Conservation (phyloP, 1,140 invertebrate species). For the Schmidtea mediterranea region DNA sequence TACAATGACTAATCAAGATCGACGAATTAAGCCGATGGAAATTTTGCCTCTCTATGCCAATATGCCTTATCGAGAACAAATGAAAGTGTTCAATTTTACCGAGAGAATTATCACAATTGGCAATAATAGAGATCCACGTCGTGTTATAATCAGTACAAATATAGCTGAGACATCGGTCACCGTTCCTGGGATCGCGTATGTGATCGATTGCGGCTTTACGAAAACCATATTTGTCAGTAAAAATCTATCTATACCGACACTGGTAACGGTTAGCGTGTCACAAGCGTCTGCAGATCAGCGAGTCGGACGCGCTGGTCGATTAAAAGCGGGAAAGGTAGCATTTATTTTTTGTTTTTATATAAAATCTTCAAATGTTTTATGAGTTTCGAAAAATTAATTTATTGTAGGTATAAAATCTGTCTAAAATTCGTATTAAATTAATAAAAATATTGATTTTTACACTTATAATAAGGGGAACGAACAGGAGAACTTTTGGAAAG, state of each 20-base stretch:
- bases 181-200: conserved; percentile 1
- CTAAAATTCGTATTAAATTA: too few species aligned
- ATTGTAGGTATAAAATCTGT: too few species aligned
- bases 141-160: background rate
- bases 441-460: too few species aligned
- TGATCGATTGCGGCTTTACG: background rate
- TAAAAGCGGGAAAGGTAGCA: conserved; percentile 35
- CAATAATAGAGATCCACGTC: background rate
- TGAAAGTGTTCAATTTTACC: background rate
- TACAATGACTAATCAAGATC: background rate
- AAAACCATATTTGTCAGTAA: background rate
- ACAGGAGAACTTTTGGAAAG: too few species aligned
- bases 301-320: conserved; percentile 62
- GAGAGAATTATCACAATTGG: too few species aligned
- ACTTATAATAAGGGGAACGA: too few species aligned
- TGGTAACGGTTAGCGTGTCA: conserved; percentile 1
- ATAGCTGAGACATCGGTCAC: conserved; percentile 3
- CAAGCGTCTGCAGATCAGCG: conserved; percentile 65
- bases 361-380: too few species aligned
- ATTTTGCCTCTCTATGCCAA: background rate
- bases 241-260: background rate
- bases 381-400: too few species aligned
- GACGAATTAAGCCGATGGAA: background rate
- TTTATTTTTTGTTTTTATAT: too few species aligned
- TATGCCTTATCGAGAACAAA: background rate